Evolutionary conservation across 2,113 vertebrate genomes (phyloP).

Genomic region (Dolichallabes microphthalmus): DNA sequence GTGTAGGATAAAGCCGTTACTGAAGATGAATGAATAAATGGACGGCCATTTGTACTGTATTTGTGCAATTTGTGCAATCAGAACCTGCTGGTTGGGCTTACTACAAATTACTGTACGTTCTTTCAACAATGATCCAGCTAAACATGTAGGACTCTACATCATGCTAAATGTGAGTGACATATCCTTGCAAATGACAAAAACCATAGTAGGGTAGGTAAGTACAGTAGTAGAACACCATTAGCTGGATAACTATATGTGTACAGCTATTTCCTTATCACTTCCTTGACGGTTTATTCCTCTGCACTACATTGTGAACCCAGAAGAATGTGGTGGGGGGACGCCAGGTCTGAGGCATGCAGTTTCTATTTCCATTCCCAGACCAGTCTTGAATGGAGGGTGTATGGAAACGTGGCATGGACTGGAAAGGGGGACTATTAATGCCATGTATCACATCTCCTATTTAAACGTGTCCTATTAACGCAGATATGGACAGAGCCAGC

Average conservation of each 20-base stretch:
- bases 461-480: conserved; percentile 62
- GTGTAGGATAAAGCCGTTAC: neutral
- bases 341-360: conserved; percentile 25
- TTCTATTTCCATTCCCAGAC: conserved; percentile 30
- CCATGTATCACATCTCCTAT: conserved; percentile 53
- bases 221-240: neutral
- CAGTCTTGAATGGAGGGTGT: conserved; percentile 31
- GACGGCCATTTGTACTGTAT: neutral
- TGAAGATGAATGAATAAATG: neutral
- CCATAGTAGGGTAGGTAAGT: neutral
- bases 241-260: neutral
- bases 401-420: conserved; percentile 24
- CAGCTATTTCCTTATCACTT: conserved; percentile 5
- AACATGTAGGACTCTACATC: neutral
- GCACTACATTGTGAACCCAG: conserved; percentile 25
- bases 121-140: neutral
- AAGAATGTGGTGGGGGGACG: neutral
- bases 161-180: neutral
- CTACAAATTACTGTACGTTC: neutral
- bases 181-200: neutral
- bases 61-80: neutral
- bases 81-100: neutral
- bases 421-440: conserved; percentile 58
- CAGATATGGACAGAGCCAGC: conserved; percentile 50
- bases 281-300: neutral